Conservation (phyloP, 2,888 invertebrate species). For the Petrolisthes manimaculis region DNA sequence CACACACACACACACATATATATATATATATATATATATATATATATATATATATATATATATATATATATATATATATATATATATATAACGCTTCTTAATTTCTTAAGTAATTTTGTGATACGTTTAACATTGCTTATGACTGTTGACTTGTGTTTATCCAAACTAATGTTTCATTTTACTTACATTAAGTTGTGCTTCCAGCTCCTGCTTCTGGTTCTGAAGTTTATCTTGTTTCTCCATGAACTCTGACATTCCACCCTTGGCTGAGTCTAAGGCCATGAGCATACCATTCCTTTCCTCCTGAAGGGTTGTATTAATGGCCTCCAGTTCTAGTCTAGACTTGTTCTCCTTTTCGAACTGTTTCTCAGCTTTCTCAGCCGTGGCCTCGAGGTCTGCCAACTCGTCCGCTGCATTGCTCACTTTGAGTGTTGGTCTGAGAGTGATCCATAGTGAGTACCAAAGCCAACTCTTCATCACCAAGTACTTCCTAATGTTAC, state of each 20-base stretch:
- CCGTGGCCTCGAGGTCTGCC: conserved; percentile 37
- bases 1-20: background rate
- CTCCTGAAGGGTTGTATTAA: conserved; percentile 90
- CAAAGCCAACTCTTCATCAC: conserved; percentile 91
- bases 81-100: background rate
- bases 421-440: conserved; percentile 99
- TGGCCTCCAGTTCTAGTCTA: conserved; percentile 92
- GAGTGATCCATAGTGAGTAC: conserved; percentile 99
- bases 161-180: background rate
- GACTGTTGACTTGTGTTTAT: too few species aligned
- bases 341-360: conserved; percentile 14
- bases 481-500: conserved; percentile 70
- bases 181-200: conserved; percentile 52
- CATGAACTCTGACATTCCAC: conserved; percentile 51
- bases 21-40: too few species aligned
- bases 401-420: conserved; percentile 98
- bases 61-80: background rate
- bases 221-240: conserved; percentile 52
- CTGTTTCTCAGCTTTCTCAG: conserved; percentile 41
- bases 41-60: background rate
- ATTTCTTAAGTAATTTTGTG: background rate
- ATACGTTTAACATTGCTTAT: background rate
- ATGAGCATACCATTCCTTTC: conserved; percentile 93
- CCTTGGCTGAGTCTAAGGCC: conserved; percentile 77
- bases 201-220: conserved; percentile 45